Conservation (phyloP, 2,113 vertebrate genomes). For the Prionailurus bengalensis region DNA sequence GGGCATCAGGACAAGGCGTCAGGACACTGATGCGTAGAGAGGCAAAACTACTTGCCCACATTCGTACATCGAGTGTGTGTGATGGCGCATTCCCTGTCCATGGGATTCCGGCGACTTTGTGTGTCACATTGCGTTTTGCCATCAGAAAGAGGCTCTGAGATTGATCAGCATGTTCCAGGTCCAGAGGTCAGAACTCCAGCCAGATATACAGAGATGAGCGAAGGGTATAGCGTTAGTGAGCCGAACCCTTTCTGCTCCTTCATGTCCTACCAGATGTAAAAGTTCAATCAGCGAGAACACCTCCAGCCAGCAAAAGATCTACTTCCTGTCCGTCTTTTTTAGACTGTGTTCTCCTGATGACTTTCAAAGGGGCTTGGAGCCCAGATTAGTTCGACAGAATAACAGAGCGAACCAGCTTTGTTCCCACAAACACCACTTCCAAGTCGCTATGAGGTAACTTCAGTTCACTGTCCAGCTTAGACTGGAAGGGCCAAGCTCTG, state of each 20-base stretch:
- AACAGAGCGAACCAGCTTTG: background rate
- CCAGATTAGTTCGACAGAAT: background rate
- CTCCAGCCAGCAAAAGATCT: background rate
- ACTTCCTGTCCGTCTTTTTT: background rate
- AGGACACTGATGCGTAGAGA: background rate
- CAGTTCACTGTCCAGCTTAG: background rate
- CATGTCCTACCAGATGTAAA: conserved; percentile 12
- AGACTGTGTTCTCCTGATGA: background rate
- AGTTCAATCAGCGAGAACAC: background rate
- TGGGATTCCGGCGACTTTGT: background rate
- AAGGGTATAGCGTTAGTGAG: background rate
- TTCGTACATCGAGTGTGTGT: rapidly evolving
- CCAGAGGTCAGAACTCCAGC: background rate
- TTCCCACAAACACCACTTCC: background rate
- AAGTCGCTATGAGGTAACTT: background rate
- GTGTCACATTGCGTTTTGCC: background rate
- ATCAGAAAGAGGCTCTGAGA: background rate
- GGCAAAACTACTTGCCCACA: background rate
- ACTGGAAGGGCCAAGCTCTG: background rate
- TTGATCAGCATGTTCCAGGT: background rate
- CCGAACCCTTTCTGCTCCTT: background rate
- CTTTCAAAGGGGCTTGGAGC: conserved; percentile 2
- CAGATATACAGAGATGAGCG: background rate
- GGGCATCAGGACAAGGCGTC: too few species aligned
- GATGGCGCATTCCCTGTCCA: too few species aligned